These are phyloP conservation scores for Cyrtonyx montezumae DNA, from an alignment of 2,113 vertebrate species.

Conservation along the genomic window DNA sequence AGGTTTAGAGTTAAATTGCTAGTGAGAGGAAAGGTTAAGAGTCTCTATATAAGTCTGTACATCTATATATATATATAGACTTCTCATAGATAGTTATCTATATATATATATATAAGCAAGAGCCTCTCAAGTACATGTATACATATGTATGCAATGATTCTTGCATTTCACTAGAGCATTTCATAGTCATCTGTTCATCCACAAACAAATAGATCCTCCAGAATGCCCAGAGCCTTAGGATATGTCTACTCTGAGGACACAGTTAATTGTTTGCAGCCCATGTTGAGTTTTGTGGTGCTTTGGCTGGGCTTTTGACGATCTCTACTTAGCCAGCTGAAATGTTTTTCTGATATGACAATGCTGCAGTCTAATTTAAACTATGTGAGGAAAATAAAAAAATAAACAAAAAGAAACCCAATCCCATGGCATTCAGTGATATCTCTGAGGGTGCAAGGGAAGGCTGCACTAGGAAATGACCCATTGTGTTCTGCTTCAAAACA, in stretches of 20 bases:
- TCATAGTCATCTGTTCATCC: slow-evolving; percentile 4
- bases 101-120: no score
- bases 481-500: neutral
- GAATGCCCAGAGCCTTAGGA: slow-evolving; percentile 12
- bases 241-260: neutral
- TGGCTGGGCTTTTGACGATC: neutral
- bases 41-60: neutral
- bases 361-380: neutral
- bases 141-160: neutral
- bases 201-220: neutral
- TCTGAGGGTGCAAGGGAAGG: neutral
- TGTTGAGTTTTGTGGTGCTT: neutral
- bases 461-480: neutral
- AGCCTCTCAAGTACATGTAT: rapidly evolving
- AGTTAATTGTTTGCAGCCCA: slow-evolving; percentile 9
- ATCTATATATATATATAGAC: no score
- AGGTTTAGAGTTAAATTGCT: neutral
- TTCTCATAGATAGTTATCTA: no score
- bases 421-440: neutral
- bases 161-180: neutral
- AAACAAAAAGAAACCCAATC: rapidly evolving
- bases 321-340: neutral
- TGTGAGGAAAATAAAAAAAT: neutral
- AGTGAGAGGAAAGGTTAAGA: neutral
- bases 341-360: rapidly evolving